These are phyloP conservation scores for Lottia gigantea DNA, from an alignment of 2,888 invertebrate genomes.

Conservation along the genomic window DNA sequence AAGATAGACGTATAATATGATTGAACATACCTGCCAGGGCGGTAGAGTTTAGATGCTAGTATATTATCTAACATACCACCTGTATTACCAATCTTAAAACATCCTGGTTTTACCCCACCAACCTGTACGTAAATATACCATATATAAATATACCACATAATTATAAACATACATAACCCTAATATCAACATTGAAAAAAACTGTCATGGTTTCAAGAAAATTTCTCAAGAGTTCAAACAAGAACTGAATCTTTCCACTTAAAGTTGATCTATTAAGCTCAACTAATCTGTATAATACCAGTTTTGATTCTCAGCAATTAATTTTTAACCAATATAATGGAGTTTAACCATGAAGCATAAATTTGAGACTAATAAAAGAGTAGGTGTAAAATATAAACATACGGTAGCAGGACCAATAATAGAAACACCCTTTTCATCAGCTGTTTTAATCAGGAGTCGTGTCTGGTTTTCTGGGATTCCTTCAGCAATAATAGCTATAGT, in stretches of 20 bases:
- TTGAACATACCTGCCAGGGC: constrained; percentile 78
- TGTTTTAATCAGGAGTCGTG: constrained; percentile 83
- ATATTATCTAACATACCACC: constrained; percentile 99
- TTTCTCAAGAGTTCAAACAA: too few species aligned
- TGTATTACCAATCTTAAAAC: constrained; percentile 99
- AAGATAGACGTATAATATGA: too few species aligned
- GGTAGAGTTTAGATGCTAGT: constrained; percentile 93
- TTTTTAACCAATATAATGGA: too few species aligned
- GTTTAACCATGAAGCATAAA: too few species aligned
- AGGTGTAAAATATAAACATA: constrained; percentile 47
- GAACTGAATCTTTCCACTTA: too few species aligned
- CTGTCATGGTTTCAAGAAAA: too few species aligned
- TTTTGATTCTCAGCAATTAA: too few species aligned
- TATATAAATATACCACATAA: too few species aligned
- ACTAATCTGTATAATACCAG: too few species aligned
- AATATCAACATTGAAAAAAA: neutral
- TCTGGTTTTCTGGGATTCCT: constrained; percentile 99
- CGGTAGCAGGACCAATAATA: constrained; percentile 88
- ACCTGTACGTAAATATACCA: constrained; percentile 69
- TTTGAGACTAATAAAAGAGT: too few species aligned
- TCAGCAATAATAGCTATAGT: constrained; percentile 99
- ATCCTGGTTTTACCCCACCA: constrained; percentile 97
- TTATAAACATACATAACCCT: too few species aligned
- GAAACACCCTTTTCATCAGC: constrained; percentile 87
- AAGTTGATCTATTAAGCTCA: too few species aligned